These are phyloP conservation scores for Geotria australis DNA, from an alignment of 2,797 vertebrate species.

Conservation along the genomic window DNA sequence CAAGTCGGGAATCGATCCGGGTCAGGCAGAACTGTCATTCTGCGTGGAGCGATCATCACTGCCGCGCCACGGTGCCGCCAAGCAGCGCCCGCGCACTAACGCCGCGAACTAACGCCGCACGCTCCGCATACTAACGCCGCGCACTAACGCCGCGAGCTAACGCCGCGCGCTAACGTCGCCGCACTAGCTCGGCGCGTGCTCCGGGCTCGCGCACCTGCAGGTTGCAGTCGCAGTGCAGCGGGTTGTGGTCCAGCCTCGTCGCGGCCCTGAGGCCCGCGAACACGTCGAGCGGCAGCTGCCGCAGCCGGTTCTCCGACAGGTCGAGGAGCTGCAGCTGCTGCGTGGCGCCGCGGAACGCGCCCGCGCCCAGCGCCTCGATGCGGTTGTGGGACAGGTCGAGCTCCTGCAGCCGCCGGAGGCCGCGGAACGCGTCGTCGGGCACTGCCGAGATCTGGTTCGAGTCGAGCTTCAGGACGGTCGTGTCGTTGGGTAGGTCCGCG, in stretches of 20 bases:
- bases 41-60: no score
- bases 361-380: slow-evolving; percentile 31
- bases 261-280: slow-evolving; percentile 40
- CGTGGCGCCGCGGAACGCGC: slow-evolving; percentile 43
- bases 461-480: slow-evolving; percentile 56
- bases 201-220: slow-evolving; percentile 20
- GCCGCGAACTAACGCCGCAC: no score
- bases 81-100: no score
- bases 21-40: no score
- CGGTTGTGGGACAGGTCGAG: slow-evolving; percentile 73
- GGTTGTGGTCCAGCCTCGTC: slow-evolving; percentile 72
- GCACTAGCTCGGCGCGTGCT: no score
- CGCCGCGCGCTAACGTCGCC: no score
- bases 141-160: no score
- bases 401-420: slow-evolving; percentile 41
- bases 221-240: slow-evolving; percentile 72
- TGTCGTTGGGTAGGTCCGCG: slow-evolving; percentile 63
- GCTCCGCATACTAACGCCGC: no score
- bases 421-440: slow-evolving; percentile 40
- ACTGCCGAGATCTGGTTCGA: slow-evolving; percentile 48
- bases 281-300: slow-evolving; percentile 29
- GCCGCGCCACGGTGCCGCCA: no score
- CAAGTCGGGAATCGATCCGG: no score
- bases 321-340: slow-evolving; percentile 40
- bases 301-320: slow-evolving; percentile 60